Evolutionary conservation across 2,888 invertebrate species (phyloP).

Genomic region (Agrilus mali): DNA sequence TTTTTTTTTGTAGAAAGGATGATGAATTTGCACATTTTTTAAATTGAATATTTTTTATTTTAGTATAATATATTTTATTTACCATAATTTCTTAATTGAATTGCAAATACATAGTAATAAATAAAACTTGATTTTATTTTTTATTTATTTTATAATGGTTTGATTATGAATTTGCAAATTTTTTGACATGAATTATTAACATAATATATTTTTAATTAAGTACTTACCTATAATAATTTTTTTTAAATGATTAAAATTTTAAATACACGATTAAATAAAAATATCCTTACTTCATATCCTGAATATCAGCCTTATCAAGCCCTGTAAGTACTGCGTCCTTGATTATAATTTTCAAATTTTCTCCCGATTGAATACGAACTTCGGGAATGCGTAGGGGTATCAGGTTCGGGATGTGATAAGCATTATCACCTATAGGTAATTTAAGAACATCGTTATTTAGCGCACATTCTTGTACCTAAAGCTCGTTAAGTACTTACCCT

Average conservation of each 20-base stretch:
- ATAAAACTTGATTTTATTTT: too few relatives aligned
- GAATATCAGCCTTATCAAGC: slow-evolving; percentile 16
- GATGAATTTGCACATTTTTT: too few relatives aligned
- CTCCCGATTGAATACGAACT: slow-evolving; percentile 17
- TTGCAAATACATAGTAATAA: too few relatives aligned
- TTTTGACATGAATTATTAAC: too few relatives aligned
- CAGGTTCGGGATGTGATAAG: slow-evolving; percentile 22
- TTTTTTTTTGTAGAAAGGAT: background rate
- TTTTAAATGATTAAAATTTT: background rate
- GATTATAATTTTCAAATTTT: slow-evolving; percentile 17
- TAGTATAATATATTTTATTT: too few relatives aligned
- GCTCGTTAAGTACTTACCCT: slow-evolving; percentile 14
- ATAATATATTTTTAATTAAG: too few relatives aligned
- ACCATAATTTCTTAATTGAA: too few relatives aligned
- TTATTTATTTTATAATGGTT: too few relatives aligned
- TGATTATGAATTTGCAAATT: too few relatives aligned
- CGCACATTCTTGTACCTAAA: background rate
- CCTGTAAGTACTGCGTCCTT: slow-evolving; percentile 17
- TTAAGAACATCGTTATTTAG: background rate
- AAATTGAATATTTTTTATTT: too few relatives aligned
- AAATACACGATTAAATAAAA: background rate
- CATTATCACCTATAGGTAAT: slow-evolving; percentile 23
- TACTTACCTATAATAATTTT: too few relatives aligned
- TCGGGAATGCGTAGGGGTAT: slow-evolving; percentile 19
- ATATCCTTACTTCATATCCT: slow-evolving; percentile 14